Percentiles rank a stretch among this genome's conserved stretches.
phyloP scores from a whole-genome alignment of 1,140 invertebrate species.

The Idris sp. region DNA sequence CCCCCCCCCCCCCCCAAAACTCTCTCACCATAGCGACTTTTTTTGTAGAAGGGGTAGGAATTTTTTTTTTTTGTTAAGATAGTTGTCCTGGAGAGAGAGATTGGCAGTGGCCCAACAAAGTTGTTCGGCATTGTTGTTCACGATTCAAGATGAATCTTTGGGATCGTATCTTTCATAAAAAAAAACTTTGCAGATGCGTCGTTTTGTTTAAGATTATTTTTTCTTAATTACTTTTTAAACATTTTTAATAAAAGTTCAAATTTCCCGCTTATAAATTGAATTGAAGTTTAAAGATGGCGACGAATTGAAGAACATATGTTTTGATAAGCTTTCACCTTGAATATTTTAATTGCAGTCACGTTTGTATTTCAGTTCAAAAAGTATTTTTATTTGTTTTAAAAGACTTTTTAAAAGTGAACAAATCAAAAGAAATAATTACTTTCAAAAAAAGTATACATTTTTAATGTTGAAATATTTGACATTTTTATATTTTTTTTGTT shows the following conservation, averaged over 20 bases:
- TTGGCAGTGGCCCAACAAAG: constrained; percentile 51
- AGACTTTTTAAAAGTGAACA: too few species aligned
- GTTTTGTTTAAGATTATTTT: neutral
- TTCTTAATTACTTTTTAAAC: too few species aligned
- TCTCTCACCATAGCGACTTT: constrained; percentile 21
- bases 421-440: too few species aligned
- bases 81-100: constrained; percentile 53
- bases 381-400: neutral
- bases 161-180: constrained; percentile 50
- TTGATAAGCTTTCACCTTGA: neutral
- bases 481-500: too few species aligned
- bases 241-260: too few species aligned
- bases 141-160: constrained; percentile 40
- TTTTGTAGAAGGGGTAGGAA: constrained; percentile 17
- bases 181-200: constrained; percentile 14
- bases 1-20: constrained; percentile 43
- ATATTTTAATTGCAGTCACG: neutral
- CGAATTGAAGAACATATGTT: too few species aligned
- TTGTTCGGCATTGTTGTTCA: constrained; percentile 32
- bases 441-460: too few species aligned
- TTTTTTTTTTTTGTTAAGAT: constrained; percentile 31
- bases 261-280: too few species aligned
- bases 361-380: too few species aligned
- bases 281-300: too few species aligned
- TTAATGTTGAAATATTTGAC: too few species aligned